Conservation (phyloP, 1,140 invertebrate species). For the Hylaeus volcanicus region DNA sequence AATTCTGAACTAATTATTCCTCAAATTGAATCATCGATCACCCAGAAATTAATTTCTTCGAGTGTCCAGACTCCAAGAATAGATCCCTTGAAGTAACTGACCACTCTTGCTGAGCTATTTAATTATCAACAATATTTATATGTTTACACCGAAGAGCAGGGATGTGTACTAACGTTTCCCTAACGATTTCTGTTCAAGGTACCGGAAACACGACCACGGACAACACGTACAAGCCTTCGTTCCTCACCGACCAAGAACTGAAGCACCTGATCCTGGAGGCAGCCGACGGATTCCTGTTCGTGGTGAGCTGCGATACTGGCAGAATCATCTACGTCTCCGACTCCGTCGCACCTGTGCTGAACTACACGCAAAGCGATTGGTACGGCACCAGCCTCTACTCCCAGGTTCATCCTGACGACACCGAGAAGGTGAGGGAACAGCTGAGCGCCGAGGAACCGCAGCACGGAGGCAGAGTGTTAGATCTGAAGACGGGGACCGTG, state of each 20-base stretch:
- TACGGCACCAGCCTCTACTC: constrained; percentile 97
- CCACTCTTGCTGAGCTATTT: no score
- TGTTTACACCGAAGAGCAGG: no score
- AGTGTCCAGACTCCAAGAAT: no score
- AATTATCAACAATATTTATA: no score
- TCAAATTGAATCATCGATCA: no score
- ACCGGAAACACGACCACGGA: constrained; percentile 96
- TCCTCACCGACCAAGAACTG: constrained; percentile 98
- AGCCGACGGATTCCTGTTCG: constrained; percentile 99
- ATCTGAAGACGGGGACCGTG: constrained; percentile 98
- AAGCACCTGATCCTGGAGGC: constrained; percentile 99
- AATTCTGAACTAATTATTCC: no score
- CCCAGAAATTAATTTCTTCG: no score
- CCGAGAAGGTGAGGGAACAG: constrained; percentile 99
- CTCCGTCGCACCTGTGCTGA: constrained; percentile 98
- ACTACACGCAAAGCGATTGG: constrained; percentile 98
- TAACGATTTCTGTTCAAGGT: constrained; percentile 82
- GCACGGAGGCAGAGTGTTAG: constrained; percentile 94
- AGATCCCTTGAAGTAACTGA: no score
- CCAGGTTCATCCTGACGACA: constrained; percentile 98
- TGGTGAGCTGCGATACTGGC: constrained; percentile 98
- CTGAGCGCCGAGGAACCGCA: constrained; percentile 98
- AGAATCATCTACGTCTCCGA: constrained; percentile 99
- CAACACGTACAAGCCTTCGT: constrained; percentile 98
- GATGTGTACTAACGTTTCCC: no score